phyloP scores from a whole-genome alignment of 2,113 vertebrate species.

The Amphilophus citrinellus region DNA sequence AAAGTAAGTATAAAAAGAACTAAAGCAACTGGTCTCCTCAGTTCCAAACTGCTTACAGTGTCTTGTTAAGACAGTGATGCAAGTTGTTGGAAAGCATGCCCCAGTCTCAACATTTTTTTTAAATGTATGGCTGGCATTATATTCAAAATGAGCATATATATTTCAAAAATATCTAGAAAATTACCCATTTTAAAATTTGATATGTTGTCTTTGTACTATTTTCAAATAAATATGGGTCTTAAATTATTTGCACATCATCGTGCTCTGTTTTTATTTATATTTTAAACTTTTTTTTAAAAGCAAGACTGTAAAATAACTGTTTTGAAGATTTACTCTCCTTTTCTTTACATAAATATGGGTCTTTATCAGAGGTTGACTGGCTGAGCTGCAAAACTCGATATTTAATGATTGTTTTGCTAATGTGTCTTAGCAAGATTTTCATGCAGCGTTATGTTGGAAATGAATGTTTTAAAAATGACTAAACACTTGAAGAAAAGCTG shows the following conservation, averaged over 20 bases:
- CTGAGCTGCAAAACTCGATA: not conserved
- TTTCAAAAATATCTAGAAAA: not conserved
- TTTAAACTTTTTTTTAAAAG: not conserved
- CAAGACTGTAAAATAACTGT: not conserved
- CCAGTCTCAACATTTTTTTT: too few species aligned
- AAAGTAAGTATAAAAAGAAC: not conserved
- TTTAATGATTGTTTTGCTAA: constrained; percentile 48
- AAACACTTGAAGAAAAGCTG: constrained; percentile 71
- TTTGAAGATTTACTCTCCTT: not conserved
- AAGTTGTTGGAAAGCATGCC: too few species aligned
- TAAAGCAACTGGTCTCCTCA: not conserved
- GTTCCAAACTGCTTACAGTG: not conserved
- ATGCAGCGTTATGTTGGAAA: constrained; percentile 48
- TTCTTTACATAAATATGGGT: not conserved
- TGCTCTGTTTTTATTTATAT: not conserved
- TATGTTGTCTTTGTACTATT: not conserved
- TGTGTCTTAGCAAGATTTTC: constrained; percentile 58
- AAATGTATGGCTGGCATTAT: not conserved
- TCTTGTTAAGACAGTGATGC: too few species aligned
- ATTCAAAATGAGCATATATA: not conserved
- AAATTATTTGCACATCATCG: not conserved
- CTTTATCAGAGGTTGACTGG: constrained; percentile 6
- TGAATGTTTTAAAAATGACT: constrained; percentile 63
- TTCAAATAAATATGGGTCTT: not conserved
- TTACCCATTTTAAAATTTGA: not conserved